Conservation (phyloP, 2,888 invertebrate species). For the Morpho achilles region DNA sequence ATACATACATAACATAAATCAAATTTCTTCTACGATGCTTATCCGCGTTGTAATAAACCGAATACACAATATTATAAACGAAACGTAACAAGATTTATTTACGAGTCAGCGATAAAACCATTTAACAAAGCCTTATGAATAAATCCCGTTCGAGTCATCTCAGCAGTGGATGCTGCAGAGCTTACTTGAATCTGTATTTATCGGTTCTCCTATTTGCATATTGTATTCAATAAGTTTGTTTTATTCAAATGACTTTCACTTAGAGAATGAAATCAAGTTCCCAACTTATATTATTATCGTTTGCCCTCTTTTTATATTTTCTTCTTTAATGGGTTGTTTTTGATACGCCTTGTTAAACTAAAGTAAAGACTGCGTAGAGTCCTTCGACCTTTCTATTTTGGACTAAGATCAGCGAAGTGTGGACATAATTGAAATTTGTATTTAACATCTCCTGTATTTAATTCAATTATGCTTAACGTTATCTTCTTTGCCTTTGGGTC, state of each 20-base stretch:
- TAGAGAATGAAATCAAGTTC: conserved; percentile 6
- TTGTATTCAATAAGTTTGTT: conserved; percentile 17
- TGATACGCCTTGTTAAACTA: no score
- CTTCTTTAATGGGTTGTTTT: no score
- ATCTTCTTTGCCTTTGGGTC: no score
- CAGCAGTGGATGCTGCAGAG: conserved; percentile 15
- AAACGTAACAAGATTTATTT: conserved; percentile 11
- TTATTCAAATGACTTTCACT: conserved; percentile 16
- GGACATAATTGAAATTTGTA: no score
- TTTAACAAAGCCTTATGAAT: conserved; percentile 12
- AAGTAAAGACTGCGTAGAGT: no score
- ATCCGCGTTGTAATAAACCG: conserved; percentile 2
- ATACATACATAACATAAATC: background rate
- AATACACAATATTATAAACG: conserved; percentile 6
- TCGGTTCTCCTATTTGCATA: conserved; percentile 17
- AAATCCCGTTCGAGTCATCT: conserved; percentile 12
- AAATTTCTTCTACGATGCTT: background rate
- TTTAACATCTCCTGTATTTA: no score
- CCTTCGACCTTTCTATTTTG: no score
- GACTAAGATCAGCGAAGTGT: no score
- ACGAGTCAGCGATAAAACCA: conserved; percentile 12
- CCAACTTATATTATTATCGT: background rate
- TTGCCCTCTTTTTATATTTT: background rate
- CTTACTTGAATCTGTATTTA: conserved; percentile 17
- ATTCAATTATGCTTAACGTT: no score